Conservation (phyloP, 2,888 invertebrate genomes). For the Hecatera dysodea region DNA sequence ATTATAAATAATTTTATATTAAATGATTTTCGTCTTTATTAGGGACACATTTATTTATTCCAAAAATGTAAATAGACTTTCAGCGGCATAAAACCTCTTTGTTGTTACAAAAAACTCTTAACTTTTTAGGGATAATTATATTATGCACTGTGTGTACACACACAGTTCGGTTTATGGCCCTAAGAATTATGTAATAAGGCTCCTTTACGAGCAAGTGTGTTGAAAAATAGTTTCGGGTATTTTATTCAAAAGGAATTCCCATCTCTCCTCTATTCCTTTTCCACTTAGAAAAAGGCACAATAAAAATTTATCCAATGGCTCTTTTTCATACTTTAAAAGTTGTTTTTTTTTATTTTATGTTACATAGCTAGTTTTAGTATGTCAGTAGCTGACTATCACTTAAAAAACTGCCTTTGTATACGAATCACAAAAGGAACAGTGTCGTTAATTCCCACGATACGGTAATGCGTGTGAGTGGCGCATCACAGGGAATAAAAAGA, state of each 20-base stretch:
- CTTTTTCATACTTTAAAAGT: conserved; percentile 11
- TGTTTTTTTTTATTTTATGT: conserved; percentile 1
- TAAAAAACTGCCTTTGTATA: conserved; percentile 37
- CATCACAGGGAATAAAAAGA: conserved; percentile 80
- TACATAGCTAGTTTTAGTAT: conserved; percentile 19
- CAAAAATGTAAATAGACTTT: too few species aligned
- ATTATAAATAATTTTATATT: too few species aligned
- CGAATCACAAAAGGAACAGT: conserved; percentile 52
- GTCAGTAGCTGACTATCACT: conserved; percentile 9
- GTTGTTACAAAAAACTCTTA: too few species aligned
- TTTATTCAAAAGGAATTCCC: conserved; percentile 9
- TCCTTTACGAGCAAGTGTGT: not conserved
- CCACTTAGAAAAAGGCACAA: not conserved
- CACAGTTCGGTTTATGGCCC: too few species aligned
- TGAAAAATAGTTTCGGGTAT: conserved; percentile 36
- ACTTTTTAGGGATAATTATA: too few species aligned
- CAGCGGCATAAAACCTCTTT: too few species aligned
- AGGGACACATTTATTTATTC: too few species aligned
- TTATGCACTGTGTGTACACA: too few species aligned
- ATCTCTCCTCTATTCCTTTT: conserved; percentile 24
- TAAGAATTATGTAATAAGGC: too few species aligned
- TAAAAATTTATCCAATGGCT: not conserved
- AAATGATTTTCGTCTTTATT: too few species aligned
- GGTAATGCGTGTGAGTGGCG: conserved; percentile 73
- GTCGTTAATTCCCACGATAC: conserved; percentile 70